These are phyloP conservation scores for Xenopus petersii DNA, from an alignment of 2,797 vertebrate genomes.

Conservation along the genomic window DNA sequence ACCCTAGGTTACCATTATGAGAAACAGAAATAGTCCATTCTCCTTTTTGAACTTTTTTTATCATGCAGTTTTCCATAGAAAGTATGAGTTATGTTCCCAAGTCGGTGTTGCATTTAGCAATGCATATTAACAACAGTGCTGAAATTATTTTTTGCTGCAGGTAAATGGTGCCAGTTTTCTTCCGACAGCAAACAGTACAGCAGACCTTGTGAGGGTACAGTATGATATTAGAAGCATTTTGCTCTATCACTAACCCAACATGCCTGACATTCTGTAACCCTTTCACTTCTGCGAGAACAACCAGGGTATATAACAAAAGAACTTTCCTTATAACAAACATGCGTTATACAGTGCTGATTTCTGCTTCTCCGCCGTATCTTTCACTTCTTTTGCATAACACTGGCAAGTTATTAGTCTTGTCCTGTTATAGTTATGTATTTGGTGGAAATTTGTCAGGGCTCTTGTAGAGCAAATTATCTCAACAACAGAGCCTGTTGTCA, in stretches of 20 bases:
- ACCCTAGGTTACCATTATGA: no score
- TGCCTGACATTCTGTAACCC: constrained; percentile 50
- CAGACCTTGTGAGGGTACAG: constrained; percentile 82
- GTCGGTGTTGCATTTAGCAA: not conserved
- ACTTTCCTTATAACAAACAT: constrained; percentile 34
- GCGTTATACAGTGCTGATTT: not conserved
- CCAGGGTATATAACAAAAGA: constrained; percentile 15
- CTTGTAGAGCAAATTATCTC: constrained; percentile 53
- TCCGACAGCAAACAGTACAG: constrained; percentile 66
- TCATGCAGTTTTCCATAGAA: no score
- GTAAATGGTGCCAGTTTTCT: constrained; percentile 84
- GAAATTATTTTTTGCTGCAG: constrained; percentile 75
- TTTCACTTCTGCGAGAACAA: constrained; percentile 42
- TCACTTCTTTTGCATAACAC: constrained; percentile 28
- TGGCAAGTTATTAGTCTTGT: not conserved
- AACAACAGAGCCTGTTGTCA: constrained; percentile 55
- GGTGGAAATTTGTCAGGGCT: constrained; percentile 42
- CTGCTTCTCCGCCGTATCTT: constrained; percentile 25
- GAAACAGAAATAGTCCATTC: no score
- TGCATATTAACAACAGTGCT: constrained; percentile 54
- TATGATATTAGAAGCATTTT: constrained; percentile 62
- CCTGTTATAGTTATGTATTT: constrained; percentile 50
- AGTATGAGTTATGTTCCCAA: no score
- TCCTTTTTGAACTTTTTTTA: no score
- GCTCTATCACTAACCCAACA: constrained; percentile 57